Base-by-base conservation (phyloP, 2,797 vertebrate species). In the Rousettus madagascariensis region DNA sequence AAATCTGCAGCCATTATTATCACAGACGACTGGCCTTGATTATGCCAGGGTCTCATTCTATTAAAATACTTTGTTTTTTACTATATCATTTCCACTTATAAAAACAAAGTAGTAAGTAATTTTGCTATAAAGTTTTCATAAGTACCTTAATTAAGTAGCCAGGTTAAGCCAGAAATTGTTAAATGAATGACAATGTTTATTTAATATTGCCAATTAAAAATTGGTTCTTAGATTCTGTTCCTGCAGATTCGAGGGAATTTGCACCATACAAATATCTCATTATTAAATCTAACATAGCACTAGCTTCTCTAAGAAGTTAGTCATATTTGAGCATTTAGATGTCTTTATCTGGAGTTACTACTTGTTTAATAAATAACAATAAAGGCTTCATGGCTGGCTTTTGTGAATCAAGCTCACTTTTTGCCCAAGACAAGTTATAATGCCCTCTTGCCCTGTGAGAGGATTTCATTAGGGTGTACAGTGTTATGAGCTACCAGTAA, bases 391-490 rank as follows among this genome's bases (percentile, higher is more conserved):
- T 82, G 33, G 28, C 20, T 55, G 55, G 22, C 38, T 92, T 93
- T 82, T 86, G 71, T 78, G 77, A 90, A 41, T 91, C 55, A 89
- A 79, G 13, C 38, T 94, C 88, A n/a, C 17, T 77, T 55, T 95
- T 87, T 51, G 72, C 59, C 66, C 78, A 69, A 83, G 26, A 79
- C 17, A 96, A 94, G 4, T 43, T 68, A 24, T 8, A 66, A 68
- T 92, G 2, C 6, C 49, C 51, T 86, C 4, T 91, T 94, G 55
- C 8, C 0, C 71, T 80, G 61, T 63, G 59, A 80, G 41, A 90
- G 28, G 38, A 71, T 95, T 87, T 89, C n/a, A 80, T 87, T 94
- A 83, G 72, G 10, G 8, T 28, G 72, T 8, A 72, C 28, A 96
- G 11, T 26, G 51, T 36, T 89, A 72, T 84, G 38, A 80, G 38